Percentiles rank a stretch among this genome's conserved stretches.
These are phyloP conservation scores for Tiliacea citrago DNA, from an alignment of 2,888 invertebrate species.

Conservation along the genomic window DNA sequence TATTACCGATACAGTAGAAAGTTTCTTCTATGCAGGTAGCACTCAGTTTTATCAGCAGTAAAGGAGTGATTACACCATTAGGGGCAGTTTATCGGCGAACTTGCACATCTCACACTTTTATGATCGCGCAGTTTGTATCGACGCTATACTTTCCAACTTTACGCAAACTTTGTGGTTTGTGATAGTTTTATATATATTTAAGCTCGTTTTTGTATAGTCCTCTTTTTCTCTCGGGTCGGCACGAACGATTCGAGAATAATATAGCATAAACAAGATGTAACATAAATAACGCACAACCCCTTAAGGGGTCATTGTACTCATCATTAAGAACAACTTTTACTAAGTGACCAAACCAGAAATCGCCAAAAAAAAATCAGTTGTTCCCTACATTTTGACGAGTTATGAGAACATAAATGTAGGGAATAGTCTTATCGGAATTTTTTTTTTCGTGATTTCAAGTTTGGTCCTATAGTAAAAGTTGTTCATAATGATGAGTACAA, in stretches of 20 bases:
- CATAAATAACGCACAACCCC: too few relatives aligned
- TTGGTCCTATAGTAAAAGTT: too few relatives aligned
- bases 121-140: slow-evolving; percentile 55
- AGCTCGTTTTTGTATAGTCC: slow-evolving; percentile 15
- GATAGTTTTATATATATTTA: slow-evolving; percentile 47
- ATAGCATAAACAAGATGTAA: too few relatives aligned
- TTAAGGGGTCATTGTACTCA: too few relatives aligned
- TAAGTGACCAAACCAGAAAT: too few relatives aligned
- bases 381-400: too few relatives aligned
- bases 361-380: too few relatives aligned
- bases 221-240: background rate
- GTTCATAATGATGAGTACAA: too few relatives aligned
- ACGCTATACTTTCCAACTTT: slow-evolving; percentile 37
- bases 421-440: too few relatives aligned
- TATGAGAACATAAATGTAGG: too few relatives aligned
- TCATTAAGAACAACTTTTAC: too few relatives aligned
- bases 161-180: slow-evolving; percentile 44
- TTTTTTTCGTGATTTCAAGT: too few relatives aligned
- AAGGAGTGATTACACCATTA: slow-evolving; percentile 49
- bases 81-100: slow-evolving; percentile 51
- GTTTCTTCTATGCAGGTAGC: slow-evolving; percentile 28
- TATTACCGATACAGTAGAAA: slow-evolving; percentile 36
- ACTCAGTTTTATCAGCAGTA: slow-evolving; percentile 44
- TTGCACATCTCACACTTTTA: slow-evolving; percentile 58
- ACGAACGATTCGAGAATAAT: background rate